These are phyloP conservation scores for Carlito syrichta DNA, from an alignment of 2,113 vertebrate species.

Conservation along the genomic window DNA sequence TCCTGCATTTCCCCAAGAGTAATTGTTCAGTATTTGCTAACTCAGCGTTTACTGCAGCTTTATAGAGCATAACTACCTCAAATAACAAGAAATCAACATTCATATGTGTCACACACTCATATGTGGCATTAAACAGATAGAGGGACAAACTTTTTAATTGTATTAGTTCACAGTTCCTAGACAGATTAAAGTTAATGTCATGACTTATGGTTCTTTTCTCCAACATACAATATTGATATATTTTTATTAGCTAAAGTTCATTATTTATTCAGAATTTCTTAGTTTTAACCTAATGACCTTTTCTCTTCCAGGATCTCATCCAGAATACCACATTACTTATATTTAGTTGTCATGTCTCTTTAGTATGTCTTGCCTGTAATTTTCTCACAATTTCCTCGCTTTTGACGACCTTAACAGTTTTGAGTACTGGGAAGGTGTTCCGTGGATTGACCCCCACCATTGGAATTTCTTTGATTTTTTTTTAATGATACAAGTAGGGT, in stretches of 20 bases:
- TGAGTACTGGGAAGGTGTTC: background rate
- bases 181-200: background rate
- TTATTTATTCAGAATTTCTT: background rate
- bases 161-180: background rate
- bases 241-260: background rate
- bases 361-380: background rate
- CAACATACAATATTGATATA: background rate
- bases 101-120: background rate
- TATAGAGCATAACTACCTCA: background rate
- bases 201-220: background rate
- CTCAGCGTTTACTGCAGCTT: background rate
- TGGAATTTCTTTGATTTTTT: background rate
- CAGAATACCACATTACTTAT: too few relatives aligned
- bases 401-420: background rate
- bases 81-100: background rate
- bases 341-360: background rate
- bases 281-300: too few relatives aligned
- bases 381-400: background rate
- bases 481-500: background rate
- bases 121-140: background rate
- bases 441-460: background rate
- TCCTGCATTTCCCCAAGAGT: background rate
- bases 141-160: background rate
- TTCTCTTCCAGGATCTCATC: too few relatives aligned
- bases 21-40: background rate